A percentile compares a stretch with the other conserved stretches of the same genome.
Conservation (phyloP, 2,888 invertebrate genomes). For the Zeuzera pyrina region DNA sequence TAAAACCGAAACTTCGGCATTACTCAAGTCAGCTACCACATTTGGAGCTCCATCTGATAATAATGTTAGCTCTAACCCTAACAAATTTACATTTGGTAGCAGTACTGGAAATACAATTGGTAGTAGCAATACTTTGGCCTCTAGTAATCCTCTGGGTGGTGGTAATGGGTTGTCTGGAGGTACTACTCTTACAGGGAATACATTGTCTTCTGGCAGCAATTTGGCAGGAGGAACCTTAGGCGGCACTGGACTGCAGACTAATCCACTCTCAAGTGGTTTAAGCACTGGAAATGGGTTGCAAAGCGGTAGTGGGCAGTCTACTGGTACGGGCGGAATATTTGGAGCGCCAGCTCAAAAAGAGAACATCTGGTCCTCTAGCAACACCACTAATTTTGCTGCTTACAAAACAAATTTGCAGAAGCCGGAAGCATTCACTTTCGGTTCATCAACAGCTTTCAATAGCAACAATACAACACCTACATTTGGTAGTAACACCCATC, state of each 20-base stretch:
- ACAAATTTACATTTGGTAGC: no score
- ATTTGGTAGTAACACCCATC: conserved; percentile 25
- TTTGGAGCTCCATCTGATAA: conserved; percentile 20
- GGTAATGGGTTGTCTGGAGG: conserved; percentile 14
- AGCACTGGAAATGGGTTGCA: conserved; percentile 21
- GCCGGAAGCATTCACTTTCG: conserved; percentile 38
- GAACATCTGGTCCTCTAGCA: conserved; percentile 31
- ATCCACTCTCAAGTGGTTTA: conserved; percentile 16
- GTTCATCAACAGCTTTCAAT: conserved; percentile 29
- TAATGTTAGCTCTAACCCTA: conserved; percentile 1
- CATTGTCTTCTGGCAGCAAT: conserved; percentile 17
- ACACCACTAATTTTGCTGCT: conserved; percentile 29
- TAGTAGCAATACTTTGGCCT: conserved; percentile 10
- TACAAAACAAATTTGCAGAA: conserved; percentile 30
- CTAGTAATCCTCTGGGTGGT: conserved; percentile 12
- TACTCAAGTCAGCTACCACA: conserved; percentile 19
- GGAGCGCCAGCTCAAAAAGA: conserved; percentile 32
- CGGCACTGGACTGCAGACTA: conserved; percentile 21
- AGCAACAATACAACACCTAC: conserved; percentile 20
- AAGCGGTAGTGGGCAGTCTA: conserved; percentile 10
- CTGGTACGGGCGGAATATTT: conserved; percentile 22
- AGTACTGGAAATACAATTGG: conserved; percentile 15
- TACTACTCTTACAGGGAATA: conserved; percentile 10
- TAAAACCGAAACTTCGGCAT: conserved; percentile 20
- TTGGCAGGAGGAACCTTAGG: no score